A percentile compares a stretch with the other conserved stretches of the same genome.
These are phyloP conservation scores for Danio albolineatus DNA, from an alignment of 2,797 vertebrate species.

Conservation along the genomic window DNA sequence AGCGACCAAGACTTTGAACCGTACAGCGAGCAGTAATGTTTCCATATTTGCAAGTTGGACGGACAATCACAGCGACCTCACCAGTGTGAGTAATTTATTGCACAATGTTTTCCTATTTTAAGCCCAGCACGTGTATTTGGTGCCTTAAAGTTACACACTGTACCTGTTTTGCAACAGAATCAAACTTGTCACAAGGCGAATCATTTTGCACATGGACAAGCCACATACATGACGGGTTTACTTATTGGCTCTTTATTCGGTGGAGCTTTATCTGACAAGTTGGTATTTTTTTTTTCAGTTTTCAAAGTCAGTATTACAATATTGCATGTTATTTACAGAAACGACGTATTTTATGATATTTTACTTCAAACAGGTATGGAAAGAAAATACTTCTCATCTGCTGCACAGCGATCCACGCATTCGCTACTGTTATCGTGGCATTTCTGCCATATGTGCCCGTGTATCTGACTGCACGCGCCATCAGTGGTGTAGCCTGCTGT, in stretches of 20 bases:
- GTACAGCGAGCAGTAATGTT: background rate
- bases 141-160: background rate
- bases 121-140: background rate
- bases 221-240: conserved; percentile 71
- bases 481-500: conserved; percentile 73
- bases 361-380: conserved; percentile 70
- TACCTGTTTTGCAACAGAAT: conserved; percentile 45
- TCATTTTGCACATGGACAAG: conserved; percentile 69
- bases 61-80: conserved; percentile 7
- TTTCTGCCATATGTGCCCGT: conserved; percentile 66
- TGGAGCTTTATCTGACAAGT: conserved; percentile 74
- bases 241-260: conserved; percentile 75
- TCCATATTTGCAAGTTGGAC: conserved; percentile 1
- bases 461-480: conserved; percentile 72
- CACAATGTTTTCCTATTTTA: background rate
- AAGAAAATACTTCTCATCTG: conserved; percentile 72
- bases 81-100: conserved; percentile 47
- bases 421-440: conserved; percentile 67
- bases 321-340: background rate
- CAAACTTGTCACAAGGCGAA: conserved; percentile 56
- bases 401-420: conserved; percentile 63
- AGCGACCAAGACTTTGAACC: background rate
- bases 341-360: background rate
- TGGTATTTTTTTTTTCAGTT: background rate
- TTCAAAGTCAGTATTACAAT: no score